Percentiles rank a stretch among this genome's conserved stretches.
These are phyloP conservation scores for Ascaphus truei DNA, from an alignment of 2,113 vertebrate genomes.

Conservation along the genomic window DNA sequence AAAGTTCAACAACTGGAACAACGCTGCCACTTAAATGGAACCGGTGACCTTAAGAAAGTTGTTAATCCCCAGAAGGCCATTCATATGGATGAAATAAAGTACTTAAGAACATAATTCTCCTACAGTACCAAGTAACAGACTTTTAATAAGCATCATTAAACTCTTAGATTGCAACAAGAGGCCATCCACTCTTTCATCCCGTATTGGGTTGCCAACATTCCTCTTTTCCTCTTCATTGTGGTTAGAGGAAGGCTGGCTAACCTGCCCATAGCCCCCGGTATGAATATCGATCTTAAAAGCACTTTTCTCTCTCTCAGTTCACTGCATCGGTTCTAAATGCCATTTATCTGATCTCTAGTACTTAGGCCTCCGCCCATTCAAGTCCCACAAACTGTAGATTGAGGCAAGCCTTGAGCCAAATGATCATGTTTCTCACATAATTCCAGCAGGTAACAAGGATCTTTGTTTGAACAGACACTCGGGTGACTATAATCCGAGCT, in stretches of 20 bases:
- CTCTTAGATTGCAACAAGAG: constrained; percentile 48
- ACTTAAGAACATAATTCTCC: constrained; percentile 41
- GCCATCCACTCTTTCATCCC: constrained; percentile 47
- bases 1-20: constrained; percentile 18
- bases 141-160: constrained; percentile 61
- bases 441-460: constrained; percentile 50
- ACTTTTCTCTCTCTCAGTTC: constrained; percentile 42
- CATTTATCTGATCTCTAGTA: constrained; percentile 48
- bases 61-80: constrained; percentile 29
- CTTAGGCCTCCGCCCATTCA: constrained; percentile 35
- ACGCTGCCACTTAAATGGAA: background rate
- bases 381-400: constrained; percentile 44
- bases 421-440: constrained; percentile 47
- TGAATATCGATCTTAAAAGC: constrained; percentile 50
- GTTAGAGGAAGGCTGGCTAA: constrained; percentile 42
- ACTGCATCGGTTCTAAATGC: constrained; percentile 40
- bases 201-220: constrained; percentile 48
- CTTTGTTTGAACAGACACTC: constrained; percentile 57
- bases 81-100: constrained; percentile 30
- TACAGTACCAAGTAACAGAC: constrained; percentile 45
- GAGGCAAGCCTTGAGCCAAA: constrained; percentile 37
- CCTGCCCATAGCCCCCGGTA: constrained; percentile 33
- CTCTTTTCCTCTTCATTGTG: constrained; percentile 39
- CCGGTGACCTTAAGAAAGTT: background rate
- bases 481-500: constrained; percentile 38